A percentile compares a stretch with the other conserved stretches of the same genome.
Evolutionary conservation across 1,140 invertebrate species (phyloP).

Genomic region (Bombyx mandarina): DNA sequence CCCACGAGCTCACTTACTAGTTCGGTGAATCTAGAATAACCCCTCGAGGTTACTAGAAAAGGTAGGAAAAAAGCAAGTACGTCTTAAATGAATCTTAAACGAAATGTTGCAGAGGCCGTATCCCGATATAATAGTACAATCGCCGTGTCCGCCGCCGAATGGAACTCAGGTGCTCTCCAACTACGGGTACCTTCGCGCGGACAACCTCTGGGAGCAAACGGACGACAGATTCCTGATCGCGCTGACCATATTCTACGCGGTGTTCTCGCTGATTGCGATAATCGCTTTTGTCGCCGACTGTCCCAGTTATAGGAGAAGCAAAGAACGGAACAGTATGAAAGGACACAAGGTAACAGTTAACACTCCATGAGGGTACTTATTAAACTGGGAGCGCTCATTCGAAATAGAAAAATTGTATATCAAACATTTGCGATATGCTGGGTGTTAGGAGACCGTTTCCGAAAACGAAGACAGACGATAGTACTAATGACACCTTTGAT

Average conservation of each 20-base stretch:
- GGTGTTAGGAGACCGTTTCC: too few relatives aligned
- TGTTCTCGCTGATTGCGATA: slow-evolving; percentile 73
- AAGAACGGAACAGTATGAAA: slow-evolving; percentile 40
- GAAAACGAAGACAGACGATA: too few relatives aligned
- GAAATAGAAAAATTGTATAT: background rate
- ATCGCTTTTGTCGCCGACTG: slow-evolving; percentile 74
- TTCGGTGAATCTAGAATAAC: too few relatives aligned
- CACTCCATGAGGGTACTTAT: slow-evolving; percentile 32
- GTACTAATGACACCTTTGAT: too few relatives aligned
- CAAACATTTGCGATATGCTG: too few relatives aligned
- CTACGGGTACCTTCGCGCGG: slow-evolving; percentile 66
- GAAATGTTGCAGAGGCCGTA: slow-evolving; percentile 75
- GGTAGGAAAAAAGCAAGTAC: too few relatives aligned
- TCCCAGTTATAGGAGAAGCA: slow-evolving; percentile 59
- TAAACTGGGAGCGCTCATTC: too few relatives aligned
- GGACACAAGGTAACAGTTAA: slow-evolving; percentile 65
- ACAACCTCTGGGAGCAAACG: slow-evolving; percentile 64
- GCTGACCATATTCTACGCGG: slow-evolving; percentile 72
- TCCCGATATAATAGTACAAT: slow-evolving; percentile 86
- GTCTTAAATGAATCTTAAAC: too few relatives aligned
- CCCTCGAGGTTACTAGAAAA: too few relatives aligned
- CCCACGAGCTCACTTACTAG: too few relatives aligned
- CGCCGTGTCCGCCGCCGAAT: slow-evolving; percentile 81
- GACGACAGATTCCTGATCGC: slow-evolving; percentile 73
- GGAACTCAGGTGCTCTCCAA: slow-evolving; percentile 80